phyloP scores from a whole-genome alignment of 2,113 vertebrate species.

The Myocastor coypus region DNA sequence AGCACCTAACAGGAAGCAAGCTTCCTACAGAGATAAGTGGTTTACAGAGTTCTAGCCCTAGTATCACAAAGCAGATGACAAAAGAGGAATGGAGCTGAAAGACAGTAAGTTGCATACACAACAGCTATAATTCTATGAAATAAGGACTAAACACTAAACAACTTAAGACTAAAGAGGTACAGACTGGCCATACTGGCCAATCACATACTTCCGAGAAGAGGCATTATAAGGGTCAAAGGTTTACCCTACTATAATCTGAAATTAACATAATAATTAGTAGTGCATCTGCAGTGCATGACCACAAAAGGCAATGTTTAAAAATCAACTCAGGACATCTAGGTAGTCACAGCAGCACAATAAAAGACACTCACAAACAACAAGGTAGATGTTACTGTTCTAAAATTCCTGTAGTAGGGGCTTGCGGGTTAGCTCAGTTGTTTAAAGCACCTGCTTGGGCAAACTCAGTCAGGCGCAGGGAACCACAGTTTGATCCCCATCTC shows the following conservation, averaged over 20 bases:
- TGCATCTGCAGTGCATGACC: background rate
- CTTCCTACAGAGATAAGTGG: background rate
- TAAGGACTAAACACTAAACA: background rate
- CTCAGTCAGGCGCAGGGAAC: too few species aligned
- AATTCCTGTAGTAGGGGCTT: background rate
- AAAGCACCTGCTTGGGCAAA: too few species aligned
- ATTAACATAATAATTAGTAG: constrained; percentile 16
- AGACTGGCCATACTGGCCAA: background rate
- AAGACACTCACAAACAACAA: too few species aligned
- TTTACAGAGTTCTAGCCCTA: background rate
- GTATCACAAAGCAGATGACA: constrained; percentile 21
- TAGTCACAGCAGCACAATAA: too few species aligned
- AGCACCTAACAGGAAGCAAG: background rate
- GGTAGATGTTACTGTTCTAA: background rate
- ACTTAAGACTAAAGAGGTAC: background rate
- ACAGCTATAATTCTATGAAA: background rate
- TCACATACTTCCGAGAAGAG: constrained; percentile 52
- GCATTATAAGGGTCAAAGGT: background rate
- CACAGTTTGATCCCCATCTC: too few species aligned
- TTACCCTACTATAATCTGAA: constrained; percentile 17
- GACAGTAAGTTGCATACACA: constrained; percentile 9
- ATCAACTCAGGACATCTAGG: too few species aligned
- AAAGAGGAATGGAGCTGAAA: background rate
- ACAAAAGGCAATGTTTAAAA: too few species aligned
- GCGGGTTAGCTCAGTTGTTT: too few species aligned